Percentiles rank a stretch among this genome's conserved stretches.
Evolutionary conservation across 23 tunicate genomes (phyloP).

Genomic region (Botrylloides violaceus): DNA sequence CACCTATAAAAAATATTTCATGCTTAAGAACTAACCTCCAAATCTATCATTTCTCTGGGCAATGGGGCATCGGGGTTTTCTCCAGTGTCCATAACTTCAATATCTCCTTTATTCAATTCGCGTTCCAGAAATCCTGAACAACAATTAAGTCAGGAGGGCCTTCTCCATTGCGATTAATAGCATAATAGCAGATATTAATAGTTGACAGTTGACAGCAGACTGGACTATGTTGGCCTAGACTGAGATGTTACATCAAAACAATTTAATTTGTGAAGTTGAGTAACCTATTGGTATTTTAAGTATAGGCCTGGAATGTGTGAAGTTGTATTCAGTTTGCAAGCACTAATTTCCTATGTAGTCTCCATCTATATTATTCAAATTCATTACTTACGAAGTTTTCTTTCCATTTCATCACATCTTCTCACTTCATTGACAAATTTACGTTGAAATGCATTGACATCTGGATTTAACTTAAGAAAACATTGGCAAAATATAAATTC

Average conservation of each 20-base stretch:
- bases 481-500: background rate
- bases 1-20: background rate
- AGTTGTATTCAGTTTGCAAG: no score
- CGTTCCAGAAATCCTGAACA: constrained; percentile 66
- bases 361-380: no score
- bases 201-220: no score
- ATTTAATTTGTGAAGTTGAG: no score
- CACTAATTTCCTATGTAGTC: no score
- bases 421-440: constrained; percentile 91
- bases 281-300: no score
- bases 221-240: no score
- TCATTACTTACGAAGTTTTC: constrained; percentile 83
- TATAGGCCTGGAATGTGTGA: no score
- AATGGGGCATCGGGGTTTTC: constrained; percentile 88
- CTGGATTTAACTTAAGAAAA: constrained; percentile 78
- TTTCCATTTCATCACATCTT: constrained; percentile 98
- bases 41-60: constrained; percentile 81
- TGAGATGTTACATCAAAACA: no score
- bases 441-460: constrained; percentile 91
- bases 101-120: constrained; percentile 75
- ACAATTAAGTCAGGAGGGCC: no score
- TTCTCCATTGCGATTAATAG: no score
- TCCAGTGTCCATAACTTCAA: constrained; percentile 61
- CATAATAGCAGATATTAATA: no score
- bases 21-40: constrained; percentile 39